Conservation (phyloP, 2,888 invertebrate species). For the Temnothorax rugatulus region DNA sequence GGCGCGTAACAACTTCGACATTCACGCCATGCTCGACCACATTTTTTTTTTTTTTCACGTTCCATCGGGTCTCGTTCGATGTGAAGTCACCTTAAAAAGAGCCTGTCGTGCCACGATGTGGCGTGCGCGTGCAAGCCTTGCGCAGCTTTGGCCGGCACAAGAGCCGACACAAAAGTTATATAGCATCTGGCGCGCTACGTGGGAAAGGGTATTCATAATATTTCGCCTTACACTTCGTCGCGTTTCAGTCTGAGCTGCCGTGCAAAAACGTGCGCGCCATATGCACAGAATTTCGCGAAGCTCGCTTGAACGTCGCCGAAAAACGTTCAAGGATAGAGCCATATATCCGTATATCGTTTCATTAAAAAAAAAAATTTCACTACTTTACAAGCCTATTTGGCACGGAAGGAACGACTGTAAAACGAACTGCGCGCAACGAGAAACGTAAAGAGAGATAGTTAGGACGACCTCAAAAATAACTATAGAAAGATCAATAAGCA, state of each 20-base stretch:
- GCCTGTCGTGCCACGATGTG: conserved; percentile 55
- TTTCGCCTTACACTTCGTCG: conserved; percentile 73
- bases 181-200: conserved; percentile 79
- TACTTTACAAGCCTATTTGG: conserved; percentile 8
- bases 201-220: conserved; percentile 81
- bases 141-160: conserved; percentile 62
- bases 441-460: not conserved
- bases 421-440: not conserved
- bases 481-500: conserved; percentile 34
- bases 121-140: conserved; percentile 64
- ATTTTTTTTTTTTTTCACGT: conserved; percentile 37
- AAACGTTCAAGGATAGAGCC: conserved; percentile 14
- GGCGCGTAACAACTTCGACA: conserved; percentile 29
- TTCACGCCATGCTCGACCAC: conserved; percentile 31
- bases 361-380: not conserved
- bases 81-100: conserved; percentile 52
- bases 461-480: conserved; percentile 4
- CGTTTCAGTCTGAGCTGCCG: not conserved
- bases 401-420: not conserved
- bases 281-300: conserved; percentile 1
- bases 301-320: not conserved
- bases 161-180: conserved; percentile 74
- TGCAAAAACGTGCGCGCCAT: conserved; percentile 21
- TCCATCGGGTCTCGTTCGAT: conserved; percentile 27
- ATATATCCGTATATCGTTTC: not conserved